These are phyloP conservation scores for Hyaena hyaena DNA, from an alignment of 2,113 vertebrate genomes.

Conservation along the genomic window DNA sequence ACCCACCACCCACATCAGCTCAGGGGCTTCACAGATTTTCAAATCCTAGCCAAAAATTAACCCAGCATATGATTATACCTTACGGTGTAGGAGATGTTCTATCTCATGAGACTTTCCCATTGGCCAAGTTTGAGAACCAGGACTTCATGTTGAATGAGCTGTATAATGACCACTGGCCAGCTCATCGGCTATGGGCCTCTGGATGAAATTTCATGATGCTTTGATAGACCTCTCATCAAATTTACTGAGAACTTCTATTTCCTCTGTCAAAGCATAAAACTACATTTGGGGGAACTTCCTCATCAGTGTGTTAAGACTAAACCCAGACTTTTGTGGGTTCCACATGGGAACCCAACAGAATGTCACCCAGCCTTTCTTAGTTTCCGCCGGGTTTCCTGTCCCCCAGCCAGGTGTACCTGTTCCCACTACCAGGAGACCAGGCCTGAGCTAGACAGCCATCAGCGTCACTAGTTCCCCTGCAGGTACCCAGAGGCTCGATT, in stretches of 20 bases:
- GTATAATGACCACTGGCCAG: fast-evolving
- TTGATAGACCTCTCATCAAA: neutral
- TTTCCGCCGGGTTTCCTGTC: slow-evolving; percentile 9
- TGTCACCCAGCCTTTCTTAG: neutral
- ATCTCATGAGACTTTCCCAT: neutral
- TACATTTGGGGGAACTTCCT: slow-evolving; percentile 61
- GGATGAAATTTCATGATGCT: neutral
- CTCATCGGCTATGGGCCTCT: neutral
- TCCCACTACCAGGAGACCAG: neutral
- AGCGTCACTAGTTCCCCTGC: fast-evolving
- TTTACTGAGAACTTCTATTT: slow-evolving; percentile 43
- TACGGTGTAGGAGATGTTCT: neutral
- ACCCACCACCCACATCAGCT: neutral
- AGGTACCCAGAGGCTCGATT: neutral
- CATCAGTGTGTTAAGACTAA: slow-evolving; percentile 54
- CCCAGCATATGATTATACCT: neutral
- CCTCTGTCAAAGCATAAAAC: slow-evolving; percentile 37
- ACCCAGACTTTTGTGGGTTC: slow-evolving; percentile 59
- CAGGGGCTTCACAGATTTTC: neutral
- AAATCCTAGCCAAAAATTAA: neutral
- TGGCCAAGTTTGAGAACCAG: neutral
- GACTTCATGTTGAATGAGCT: neutral
- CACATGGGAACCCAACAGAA: slow-evolving; percentile 23
- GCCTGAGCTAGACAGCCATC: neutral
- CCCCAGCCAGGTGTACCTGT: neutral